phyloP scores from a whole-genome alignment of 2,797 vertebrate species.

The Thamnophis elegans region DNA sequence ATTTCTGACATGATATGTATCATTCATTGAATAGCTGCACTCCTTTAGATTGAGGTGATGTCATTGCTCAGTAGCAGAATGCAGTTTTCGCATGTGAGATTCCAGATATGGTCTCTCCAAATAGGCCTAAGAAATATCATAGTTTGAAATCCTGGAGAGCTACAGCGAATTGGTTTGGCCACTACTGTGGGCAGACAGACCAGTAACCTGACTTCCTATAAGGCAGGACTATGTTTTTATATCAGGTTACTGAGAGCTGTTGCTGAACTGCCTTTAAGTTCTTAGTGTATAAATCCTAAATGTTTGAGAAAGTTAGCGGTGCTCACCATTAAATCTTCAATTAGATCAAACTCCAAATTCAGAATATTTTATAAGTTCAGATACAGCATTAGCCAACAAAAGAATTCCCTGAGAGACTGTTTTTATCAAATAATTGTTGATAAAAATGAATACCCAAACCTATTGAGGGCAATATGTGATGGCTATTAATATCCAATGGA shows the following conservation, averaged over 20 bases:
- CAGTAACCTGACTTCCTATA: neutral
- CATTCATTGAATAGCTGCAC: neutral
- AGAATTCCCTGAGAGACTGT: slow-evolving; percentile 7
- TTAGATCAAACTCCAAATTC: slow-evolving; percentile 1
- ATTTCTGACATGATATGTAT: neutral
- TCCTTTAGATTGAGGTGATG: neutral
- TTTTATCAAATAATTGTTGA: slow-evolving; percentile 27
- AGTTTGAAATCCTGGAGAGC: neutral
- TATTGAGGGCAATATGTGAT: neutral
- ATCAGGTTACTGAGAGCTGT: neutral
- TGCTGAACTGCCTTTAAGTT: neutral
- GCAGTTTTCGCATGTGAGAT: neutral
- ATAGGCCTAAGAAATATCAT: neutral
- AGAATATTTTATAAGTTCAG: slow-evolving; percentile 13
- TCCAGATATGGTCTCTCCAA: neutral
- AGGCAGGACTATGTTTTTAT: neutral
- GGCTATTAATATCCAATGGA: slow-evolving; percentile 21
- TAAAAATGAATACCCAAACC: slow-evolving; percentile 9
- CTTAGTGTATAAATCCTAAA: neutral
- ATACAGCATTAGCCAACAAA: slow-evolving; percentile 12
- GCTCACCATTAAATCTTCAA: neutral
- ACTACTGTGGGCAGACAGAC: too few species aligned
- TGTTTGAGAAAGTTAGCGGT: neutral
- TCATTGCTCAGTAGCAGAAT: neutral
- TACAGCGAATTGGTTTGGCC: neutral